Percentiles rank a stretch among this genome's conserved stretches.
Evolutionary conservation across 2,888 invertebrate genomes (phyloP).

Genomic region (Eilema caniola): DNA sequence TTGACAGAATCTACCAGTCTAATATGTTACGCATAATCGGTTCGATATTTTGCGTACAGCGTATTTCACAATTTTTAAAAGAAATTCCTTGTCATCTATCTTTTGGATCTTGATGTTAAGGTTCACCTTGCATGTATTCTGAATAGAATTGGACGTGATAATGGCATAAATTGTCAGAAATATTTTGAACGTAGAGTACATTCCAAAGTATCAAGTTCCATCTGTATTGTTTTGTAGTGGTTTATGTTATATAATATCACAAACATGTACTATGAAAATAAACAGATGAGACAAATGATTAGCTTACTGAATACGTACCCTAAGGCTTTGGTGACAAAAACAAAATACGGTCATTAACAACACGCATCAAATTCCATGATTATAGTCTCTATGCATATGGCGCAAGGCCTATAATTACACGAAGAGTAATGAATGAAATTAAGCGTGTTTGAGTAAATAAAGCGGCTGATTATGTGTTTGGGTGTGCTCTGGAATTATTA

Average conservation of each 20-base stretch:
- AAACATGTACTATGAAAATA: not conserved
- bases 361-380: slow-evolving; percentile 24
- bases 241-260: no score
- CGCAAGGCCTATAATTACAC: slow-evolving; percentile 23
- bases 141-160: no score
- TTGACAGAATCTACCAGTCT: not conserved
- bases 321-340: slow-evolving; percentile 19
- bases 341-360: slow-evolving; percentile 26
- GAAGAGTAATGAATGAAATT: slow-evolving; percentile 16
- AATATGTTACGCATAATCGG: no score
- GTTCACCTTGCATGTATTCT: no score
- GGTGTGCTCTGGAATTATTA: slow-evolving; percentile 5
- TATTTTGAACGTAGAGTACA: no score
- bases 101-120: no score
- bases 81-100: no score
- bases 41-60: no score
- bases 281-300: not conserved
- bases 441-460: slow-evolving; percentile 19
- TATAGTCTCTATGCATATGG: slow-evolving; percentile 23
- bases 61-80: no score
- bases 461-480: slow-evolving; percentile 15
- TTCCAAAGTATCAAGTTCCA: no score
- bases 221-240: no score
- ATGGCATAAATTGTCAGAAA: no score
- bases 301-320: not conserved